Conservation (phyloP, 2,113 vertebrate genomes). For the Indri indri region DNA sequence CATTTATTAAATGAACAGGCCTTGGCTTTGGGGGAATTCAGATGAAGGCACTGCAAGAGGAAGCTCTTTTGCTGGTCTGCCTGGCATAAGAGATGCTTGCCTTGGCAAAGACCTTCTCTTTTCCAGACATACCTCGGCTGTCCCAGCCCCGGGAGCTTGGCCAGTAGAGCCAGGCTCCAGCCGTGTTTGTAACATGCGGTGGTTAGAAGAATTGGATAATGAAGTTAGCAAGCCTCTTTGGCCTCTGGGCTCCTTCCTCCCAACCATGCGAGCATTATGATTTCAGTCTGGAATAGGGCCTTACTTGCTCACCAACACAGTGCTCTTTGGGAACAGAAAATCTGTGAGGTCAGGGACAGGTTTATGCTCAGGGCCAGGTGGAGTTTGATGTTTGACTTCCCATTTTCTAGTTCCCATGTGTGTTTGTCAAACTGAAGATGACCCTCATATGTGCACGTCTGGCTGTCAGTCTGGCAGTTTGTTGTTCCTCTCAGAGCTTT, state of each 20-base stretch:
- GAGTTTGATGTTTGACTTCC: neutral
- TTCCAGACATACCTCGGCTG: slow-evolving; percentile 58
- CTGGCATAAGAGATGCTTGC: slow-evolving; percentile 58
- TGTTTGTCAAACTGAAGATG: neutral
- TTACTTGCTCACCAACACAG: neutral
- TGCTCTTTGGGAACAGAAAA: neutral
- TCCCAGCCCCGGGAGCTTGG: neutral
- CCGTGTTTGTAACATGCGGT: neutral
- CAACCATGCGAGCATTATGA: neutral
- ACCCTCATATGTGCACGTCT: neutral
- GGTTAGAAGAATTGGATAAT: slow-evolving; percentile 21
- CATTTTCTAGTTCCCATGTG: neutral
- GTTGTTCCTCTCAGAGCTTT: neutral
- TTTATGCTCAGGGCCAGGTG: neutral
- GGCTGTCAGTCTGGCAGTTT: neutral
- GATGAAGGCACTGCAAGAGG: neutral
- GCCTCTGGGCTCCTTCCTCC: neutral
- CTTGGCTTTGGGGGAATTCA: neutral
- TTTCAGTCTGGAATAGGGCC: neutral
- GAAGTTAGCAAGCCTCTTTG: neutral
- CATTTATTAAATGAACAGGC: neutral
- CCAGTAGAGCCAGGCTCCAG: neutral
- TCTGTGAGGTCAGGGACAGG: neutral
- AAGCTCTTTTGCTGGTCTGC: slow-evolving; percentile 38
- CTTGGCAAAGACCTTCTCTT: slow-evolving; percentile 29